These are phyloP conservation scores for Tipula unca DNA, from an alignment of 2,888 invertebrate species.

Conservation along the genomic window DNA sequence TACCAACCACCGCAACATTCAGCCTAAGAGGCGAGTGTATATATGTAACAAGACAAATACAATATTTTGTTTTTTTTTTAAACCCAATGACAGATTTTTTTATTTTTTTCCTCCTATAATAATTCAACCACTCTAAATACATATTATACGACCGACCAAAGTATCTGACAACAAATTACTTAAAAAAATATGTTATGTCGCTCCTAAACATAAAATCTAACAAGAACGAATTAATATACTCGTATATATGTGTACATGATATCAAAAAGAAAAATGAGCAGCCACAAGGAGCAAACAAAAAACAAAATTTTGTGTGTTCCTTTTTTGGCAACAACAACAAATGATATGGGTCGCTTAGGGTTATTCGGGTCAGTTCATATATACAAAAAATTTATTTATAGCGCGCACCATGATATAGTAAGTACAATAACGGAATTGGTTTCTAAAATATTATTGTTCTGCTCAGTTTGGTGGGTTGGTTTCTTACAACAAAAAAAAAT, in stretches of 20 bases:
- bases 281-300: not conserved
- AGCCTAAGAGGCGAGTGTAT: not conserved
- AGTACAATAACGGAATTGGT: not conserved
- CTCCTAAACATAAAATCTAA: not conserved
- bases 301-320: not conserved
- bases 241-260: not conserved
- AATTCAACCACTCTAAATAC: not conserved
- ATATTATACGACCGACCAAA: constrained; percentile 1
- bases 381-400: not conserved
- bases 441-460: not conserved
- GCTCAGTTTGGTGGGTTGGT: not conserved
- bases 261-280: not conserved
- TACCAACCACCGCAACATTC: not conserved
- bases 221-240: not conserved
- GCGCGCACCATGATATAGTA: too few relatives aligned
- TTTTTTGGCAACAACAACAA: not conserved
- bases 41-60: not conserved
- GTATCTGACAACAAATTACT: not conserved
- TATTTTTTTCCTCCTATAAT: not conserved
- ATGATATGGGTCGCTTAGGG: not conserved
- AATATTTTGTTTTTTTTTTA: not conserved
- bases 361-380: not conserved
- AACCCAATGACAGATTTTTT: not conserved
- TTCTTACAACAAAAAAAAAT: not conserved
- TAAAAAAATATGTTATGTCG: not conserved